These are phyloP conservation scores for Eufriesea mexicana DNA, from an alignment of 1,140 invertebrate species.

Conservation along the genomic window DNA sequence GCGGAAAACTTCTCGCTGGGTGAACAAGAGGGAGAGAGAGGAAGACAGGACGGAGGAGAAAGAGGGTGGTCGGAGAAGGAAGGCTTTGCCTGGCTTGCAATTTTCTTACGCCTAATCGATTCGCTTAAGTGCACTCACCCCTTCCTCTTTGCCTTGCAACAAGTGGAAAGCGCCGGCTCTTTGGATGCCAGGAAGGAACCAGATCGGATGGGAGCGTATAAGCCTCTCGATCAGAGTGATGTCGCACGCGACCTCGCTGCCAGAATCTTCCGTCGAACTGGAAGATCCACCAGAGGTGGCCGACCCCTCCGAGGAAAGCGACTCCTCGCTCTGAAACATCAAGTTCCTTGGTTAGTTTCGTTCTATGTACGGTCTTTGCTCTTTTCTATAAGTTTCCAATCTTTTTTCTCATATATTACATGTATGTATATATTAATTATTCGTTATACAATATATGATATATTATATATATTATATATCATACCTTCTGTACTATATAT, in stretches of 20 bases:
- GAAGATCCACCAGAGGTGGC: slow-evolving; percentile 76
- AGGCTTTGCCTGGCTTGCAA: neutral
- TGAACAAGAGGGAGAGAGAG: neutral
- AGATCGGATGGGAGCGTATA: slow-evolving; percentile 95
- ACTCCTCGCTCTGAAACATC: slow-evolving; percentile 77
- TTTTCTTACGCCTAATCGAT: slow-evolving; percentile 49
- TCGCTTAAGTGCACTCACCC: slow-evolving; percentile 85
- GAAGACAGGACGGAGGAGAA: neutral
- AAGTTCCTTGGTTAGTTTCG: neutral
- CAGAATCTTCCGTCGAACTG: slow-evolving; percentile 76
- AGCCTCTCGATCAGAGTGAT: slow-evolving; percentile 93
- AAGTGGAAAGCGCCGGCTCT: slow-evolving; percentile 95
- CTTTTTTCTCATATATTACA: too few relatives aligned
- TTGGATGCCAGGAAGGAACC: slow-evolving; percentile 97
- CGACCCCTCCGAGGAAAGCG: slow-evolving; percentile 79
- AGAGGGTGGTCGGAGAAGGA: neutral
- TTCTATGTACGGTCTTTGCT: too few relatives aligned
- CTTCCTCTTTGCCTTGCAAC: slow-evolving; percentile 95
- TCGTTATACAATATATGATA: too few relatives aligned
- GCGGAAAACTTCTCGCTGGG: slow-evolving; percentile 4
- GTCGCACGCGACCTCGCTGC: slow-evolving; percentile 85
- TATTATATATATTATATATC: too few relatives aligned
- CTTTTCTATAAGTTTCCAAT: too few relatives aligned
- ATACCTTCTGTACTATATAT: too few relatives aligned
- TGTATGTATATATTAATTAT: too few relatives aligned